Percentiles rank a stretch among this genome's conserved stretches.
Conservation (phyloP, 2,888 invertebrate species). For the Griposia aprilina region DNA sequence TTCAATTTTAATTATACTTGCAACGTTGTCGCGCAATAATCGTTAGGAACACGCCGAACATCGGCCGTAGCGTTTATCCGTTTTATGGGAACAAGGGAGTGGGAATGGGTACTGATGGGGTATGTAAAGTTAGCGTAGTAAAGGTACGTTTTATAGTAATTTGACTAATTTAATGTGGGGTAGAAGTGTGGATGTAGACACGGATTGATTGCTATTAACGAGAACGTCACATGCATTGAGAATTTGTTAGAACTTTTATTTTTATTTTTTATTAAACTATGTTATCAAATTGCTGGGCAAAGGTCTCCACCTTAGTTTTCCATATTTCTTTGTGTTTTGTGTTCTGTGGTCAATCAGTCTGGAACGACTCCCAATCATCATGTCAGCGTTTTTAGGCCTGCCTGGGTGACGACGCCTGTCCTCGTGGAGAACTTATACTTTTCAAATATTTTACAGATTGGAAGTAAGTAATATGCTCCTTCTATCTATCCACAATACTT, state of each 20-base stretch:
- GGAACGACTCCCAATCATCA: too few species aligned
- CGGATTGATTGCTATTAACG: background rate
- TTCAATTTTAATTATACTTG: conserved; percentile 68
- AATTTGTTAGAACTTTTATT: background rate
- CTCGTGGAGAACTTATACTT: too few species aligned
- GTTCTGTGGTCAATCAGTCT: too few species aligned
- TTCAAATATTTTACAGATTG: too few species aligned
- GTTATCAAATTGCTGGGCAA: too few species aligned
- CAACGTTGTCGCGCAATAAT: conserved; percentile 64
- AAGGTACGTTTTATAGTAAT: conserved; percentile 51
- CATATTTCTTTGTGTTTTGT: too few species aligned
- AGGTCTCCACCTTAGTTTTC: too few species aligned
- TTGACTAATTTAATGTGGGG: conserved; percentile 45
- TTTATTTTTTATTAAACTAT: too few species aligned
- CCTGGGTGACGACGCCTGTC: too few species aligned
- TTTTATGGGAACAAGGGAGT: conserved; percentile 52
- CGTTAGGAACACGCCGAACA: conserved; percentile 60
- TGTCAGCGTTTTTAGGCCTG: too few species aligned
- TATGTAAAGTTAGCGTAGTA: conserved; percentile 30
- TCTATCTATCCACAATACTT: too few species aligned
- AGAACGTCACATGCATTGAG: background rate
- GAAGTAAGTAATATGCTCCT: too few species aligned
- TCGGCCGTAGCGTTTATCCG: conserved; percentile 62
- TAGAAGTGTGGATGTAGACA: conserved; percentile 1
- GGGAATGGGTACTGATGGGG: conserved; percentile 15